These are phyloP conservation scores for Uria aalge DNA, from an alignment of 2,113 vertebrate genomes.

Conservation along the genomic window DNA sequence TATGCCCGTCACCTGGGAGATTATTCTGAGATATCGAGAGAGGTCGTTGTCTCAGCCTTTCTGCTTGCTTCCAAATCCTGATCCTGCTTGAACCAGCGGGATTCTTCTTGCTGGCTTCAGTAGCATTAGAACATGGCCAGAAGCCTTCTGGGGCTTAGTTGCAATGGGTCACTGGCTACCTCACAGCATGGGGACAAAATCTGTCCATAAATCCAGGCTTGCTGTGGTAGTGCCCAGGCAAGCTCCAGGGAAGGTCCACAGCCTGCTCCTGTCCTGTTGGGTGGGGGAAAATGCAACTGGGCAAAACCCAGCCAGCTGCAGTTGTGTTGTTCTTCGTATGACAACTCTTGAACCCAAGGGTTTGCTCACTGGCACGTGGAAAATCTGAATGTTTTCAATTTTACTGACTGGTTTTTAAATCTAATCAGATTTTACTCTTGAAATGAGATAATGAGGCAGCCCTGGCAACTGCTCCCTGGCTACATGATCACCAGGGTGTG, in stretches of 20 bases:
- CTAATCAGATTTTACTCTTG: conserved; percentile 28
- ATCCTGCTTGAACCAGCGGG: background rate
- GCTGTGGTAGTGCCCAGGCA: background rate
- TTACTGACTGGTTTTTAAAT: background rate
- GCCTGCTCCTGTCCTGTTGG: background rate
- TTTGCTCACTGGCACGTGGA: background rate
- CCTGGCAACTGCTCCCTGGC: background rate
- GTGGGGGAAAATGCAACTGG: background rate
- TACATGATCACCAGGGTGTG: background rate
- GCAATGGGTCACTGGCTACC: background rate
- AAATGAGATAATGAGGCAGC: conserved; percentile 20
- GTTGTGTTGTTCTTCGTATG: accelerated
- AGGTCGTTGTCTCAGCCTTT: background rate
- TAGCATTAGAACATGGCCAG: background rate
- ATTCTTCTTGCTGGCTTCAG: background rate
- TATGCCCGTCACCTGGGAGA: background rate
- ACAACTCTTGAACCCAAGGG: accelerated
- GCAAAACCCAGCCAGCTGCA: background rate
- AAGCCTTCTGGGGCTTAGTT: background rate
- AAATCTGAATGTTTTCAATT: background rate
- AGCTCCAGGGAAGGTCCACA: background rate
- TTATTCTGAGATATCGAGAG: background rate
- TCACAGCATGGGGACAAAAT: background rate
- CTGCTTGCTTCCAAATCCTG: background rate
- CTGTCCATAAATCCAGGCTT: background rate